phyloP scores from a whole-genome alignment of 2,797 vertebrate genomes.

The Gymnoscopelus braueri region DNA sequence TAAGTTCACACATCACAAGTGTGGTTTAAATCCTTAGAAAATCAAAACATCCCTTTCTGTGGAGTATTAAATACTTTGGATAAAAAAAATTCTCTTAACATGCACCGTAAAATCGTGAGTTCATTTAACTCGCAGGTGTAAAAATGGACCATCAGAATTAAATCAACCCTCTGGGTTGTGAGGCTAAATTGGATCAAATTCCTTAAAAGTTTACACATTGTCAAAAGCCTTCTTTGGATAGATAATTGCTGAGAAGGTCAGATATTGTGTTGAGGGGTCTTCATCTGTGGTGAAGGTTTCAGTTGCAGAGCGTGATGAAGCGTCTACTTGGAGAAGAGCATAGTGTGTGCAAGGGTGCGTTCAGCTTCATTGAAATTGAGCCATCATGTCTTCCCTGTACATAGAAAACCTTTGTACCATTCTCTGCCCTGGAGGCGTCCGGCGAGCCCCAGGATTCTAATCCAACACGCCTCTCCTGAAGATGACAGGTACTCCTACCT shows the following conservation, averaged over 20 bases:
- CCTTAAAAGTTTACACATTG: background rate
- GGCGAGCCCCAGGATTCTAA: slow-evolving; percentile 98
- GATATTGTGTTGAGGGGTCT: background rate
- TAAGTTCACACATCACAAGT: too few relatives aligned
- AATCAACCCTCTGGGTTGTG: background rate
- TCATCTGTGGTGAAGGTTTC: background rate
- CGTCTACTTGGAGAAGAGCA: too few relatives aligned
- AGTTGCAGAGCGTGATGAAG: too few relatives aligned
- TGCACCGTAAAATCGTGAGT: too few relatives aligned
- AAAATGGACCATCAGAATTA: too few relatives aligned
- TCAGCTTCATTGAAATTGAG: slow-evolving; percentile 4
- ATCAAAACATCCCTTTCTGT: too few relatives aligned
- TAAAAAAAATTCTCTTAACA: too few relatives aligned
- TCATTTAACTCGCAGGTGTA: too few relatives aligned
- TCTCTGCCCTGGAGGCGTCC: slow-evolving; percentile 95
- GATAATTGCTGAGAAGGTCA: background rate
- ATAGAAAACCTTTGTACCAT: slow-evolving; percentile 84
- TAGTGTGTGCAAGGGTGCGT: too few relatives aligned
- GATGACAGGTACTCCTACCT: slow-evolving; percentile 94
- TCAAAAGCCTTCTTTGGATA: background rate
- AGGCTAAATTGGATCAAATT: background rate
- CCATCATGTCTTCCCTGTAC: slow-evolving; percentile 46
- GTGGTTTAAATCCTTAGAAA: too few relatives aligned
- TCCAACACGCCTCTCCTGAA: slow-evolving; percentile 97
- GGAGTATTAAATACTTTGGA: too few relatives aligned